These are phyloP conservation scores for Epizoanthus ramosus DNA, from an alignment of 92 coral and sea anemone species.

Conservation along the genomic window DNA sequence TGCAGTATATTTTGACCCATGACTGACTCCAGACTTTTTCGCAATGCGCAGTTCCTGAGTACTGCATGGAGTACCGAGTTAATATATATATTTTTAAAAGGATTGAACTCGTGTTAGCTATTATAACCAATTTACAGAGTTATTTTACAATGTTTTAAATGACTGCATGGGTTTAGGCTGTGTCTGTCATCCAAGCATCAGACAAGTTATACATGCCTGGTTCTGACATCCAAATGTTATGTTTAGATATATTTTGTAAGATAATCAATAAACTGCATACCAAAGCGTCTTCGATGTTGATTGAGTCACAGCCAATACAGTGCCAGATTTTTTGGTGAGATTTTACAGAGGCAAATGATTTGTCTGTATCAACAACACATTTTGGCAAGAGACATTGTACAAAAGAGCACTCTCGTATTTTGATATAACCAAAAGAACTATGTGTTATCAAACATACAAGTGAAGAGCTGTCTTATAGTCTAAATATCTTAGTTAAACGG, in stretches of 20 bases:
- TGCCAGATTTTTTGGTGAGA: background rate
- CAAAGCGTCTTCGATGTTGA: background rate
- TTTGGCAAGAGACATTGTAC: background rate
- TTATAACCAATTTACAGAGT: too few relatives aligned
- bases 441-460: background rate
- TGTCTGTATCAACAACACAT: background rate
- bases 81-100: background rate
- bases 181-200: too few relatives aligned
- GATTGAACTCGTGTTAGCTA: too few relatives aligned
- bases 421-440: background rate
- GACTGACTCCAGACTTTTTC: background rate
- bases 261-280: conserved; percentile 2
- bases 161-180: too few relatives aligned
- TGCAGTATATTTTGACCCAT: too few relatives aligned
- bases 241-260: conserved; percentile 16
- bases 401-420: background rate
- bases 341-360: conserved; percentile 8
- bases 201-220: too few relatives aligned
- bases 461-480: background rate
- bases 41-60: background rate
- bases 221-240: conserved; percentile 6
- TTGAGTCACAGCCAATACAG: background rate
- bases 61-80: background rate
- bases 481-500: background rate
- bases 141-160: too few relatives aligned